A percentile compares a stretch with the other conserved stretches of the same genome.
phyloP scores from a whole-genome alignment of 2,888 invertebrate species.

The Mythimna impura region DNA sequence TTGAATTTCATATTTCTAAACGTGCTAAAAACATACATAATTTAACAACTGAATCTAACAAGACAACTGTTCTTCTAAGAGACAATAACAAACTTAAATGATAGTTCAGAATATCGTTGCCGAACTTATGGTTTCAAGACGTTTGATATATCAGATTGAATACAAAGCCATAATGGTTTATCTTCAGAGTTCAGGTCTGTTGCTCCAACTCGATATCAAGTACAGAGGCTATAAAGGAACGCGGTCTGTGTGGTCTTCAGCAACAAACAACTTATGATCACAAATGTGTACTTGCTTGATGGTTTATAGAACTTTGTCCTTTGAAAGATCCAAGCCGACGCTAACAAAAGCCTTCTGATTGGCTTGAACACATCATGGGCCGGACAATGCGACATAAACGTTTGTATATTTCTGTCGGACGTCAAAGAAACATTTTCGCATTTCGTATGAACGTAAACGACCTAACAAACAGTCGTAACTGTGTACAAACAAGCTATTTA shows the following conservation, averaged over 20 bases:
- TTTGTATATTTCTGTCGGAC: slow-evolving; percentile 77
- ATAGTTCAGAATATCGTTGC: neutral
- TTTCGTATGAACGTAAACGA: slow-evolving; percentile 74
- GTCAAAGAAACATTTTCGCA: slow-evolving; percentile 80
- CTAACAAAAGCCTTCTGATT: slow-evolving; percentile 76
- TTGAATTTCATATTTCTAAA: no score
- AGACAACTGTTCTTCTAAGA: neutral
- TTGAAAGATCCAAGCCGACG: slow-evolving; percentile 73
- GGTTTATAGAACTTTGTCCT: slow-evolving; percentile 75
- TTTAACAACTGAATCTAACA: no score
- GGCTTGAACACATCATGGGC: slow-evolving; percentile 74
- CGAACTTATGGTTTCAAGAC: slow-evolving; percentile 6
- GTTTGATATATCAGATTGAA: slow-evolving; percentile 24
- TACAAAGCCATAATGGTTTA: slow-evolving; percentile 9
- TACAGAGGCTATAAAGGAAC: slow-evolving; percentile 41
- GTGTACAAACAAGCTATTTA: slow-evolving; percentile 74
- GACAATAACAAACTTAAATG: neutral
- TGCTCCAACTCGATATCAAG: slow-evolving; percentile 21
- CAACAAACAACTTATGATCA: slow-evolving; percentile 60
- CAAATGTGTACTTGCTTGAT: slow-evolving; percentile 58
- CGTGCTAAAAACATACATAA: no score
- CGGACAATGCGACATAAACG: slow-evolving; percentile 86
- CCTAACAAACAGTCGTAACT: slow-evolving; percentile 83
- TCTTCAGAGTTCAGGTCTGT: slow-evolving; percentile 16
- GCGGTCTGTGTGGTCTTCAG: slow-evolving; percentile 50